Base-by-base conservation (phyloP, 1,140 invertebrate genomes). In the Caerostris darwini region DNA sequence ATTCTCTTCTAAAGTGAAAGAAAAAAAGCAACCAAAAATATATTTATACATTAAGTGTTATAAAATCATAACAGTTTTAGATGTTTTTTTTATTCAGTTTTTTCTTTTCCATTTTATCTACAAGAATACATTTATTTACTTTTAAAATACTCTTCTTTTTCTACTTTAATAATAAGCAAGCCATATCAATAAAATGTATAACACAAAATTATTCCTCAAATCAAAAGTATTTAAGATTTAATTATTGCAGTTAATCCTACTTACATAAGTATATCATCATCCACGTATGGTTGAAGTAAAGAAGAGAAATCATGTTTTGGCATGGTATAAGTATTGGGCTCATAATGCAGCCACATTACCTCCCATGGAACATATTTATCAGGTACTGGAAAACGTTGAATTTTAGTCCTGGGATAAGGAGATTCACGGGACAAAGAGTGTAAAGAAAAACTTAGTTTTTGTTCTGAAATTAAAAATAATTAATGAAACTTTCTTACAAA, bases 351-450 rank as follows among this genome's bases (percentile, higher is more conserved):
- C 92, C 94, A 95, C 86, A 95, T 94, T 94, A 96, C 96, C 94
- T 96, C 95, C 96, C 96, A 96, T 34, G 95, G 96, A 3, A 96
- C 96, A 95, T 96, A 96, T 95, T 96, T 96, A 94, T 96, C 96
- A 95, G 96, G 34, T 17, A 96, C 95, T 82, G 96, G 96, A 92
- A 96, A 96, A 10, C 96, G 95, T 54, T 95, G 94, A 56, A 96
- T 95, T 56, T 95, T 95, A 4, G 96, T 96, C 56, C 95, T 95
- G 7, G 95, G 96, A 95, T 96, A 96, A 7, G 96, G 96, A 3
- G 96, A 96, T 95, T 90, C 96, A 92, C 57, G 96, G 91, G 50
- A 95, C 95, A 58, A 95, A 83, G 61, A 19, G 67, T 92, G 85
- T 5, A 86, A 56, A 7, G 90, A 54, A 53, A 87, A 56, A 17